A percentile compares a stretch with the other conserved stretches of the same genome.
Evolutionary conservation across 2,888 invertebrate genomes (phyloP).

Genomic region (Celastrina argiolus): DNA sequence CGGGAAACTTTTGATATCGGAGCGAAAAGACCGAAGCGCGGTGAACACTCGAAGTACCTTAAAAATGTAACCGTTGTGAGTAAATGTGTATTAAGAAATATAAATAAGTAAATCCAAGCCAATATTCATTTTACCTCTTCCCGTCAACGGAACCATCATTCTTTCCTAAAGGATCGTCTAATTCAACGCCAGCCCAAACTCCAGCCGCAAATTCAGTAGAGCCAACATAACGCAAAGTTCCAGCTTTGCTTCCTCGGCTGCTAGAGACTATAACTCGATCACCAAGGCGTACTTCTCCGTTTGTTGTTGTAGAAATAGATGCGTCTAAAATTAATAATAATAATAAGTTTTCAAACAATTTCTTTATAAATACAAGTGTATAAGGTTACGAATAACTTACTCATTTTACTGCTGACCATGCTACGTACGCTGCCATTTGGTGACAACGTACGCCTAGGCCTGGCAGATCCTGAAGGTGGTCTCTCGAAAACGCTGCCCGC

Average conservation of each 20-base stretch:
- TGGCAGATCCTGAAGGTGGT: conserved; percentile 65
- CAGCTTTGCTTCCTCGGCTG: conserved; percentile 92
- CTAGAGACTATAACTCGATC: conserved; percentile 94
- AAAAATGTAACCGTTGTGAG: conserved; percentile 35
- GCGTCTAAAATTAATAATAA: conserved; percentile 53
- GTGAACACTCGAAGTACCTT: conserved; percentile 96
- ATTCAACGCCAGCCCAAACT: conserved; percentile 96
- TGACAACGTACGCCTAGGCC: conserved; percentile 62
- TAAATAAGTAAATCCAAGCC: neutral
- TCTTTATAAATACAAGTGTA: neutral
- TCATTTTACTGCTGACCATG: conserved; percentile 75
- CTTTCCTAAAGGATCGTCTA: conserved; percentile 95
- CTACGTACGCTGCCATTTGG: conserved; percentile 74
- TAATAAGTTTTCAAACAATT: too few relatives aligned
- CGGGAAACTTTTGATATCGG: conserved; percentile 93
- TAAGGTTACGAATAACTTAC: conserved; percentile 43
- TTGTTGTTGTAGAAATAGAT: conserved; percentile 67
- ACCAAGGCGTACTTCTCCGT: conserved; percentile 86
- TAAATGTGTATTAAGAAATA: neutral
- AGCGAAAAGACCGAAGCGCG: conserved; percentile 95
- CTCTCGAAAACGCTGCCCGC: conserved; percentile 70
- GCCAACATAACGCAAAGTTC: conserved; percentile 91
- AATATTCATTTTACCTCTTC: conserved; percentile 80
- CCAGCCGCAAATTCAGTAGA: conserved; percentile 94
- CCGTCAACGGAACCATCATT: conserved; percentile 97